These are phyloP conservation scores for Tiliqua scincoides DNA, from an alignment of 2,113 vertebrate species.

Conservation along the genomic window DNA sequence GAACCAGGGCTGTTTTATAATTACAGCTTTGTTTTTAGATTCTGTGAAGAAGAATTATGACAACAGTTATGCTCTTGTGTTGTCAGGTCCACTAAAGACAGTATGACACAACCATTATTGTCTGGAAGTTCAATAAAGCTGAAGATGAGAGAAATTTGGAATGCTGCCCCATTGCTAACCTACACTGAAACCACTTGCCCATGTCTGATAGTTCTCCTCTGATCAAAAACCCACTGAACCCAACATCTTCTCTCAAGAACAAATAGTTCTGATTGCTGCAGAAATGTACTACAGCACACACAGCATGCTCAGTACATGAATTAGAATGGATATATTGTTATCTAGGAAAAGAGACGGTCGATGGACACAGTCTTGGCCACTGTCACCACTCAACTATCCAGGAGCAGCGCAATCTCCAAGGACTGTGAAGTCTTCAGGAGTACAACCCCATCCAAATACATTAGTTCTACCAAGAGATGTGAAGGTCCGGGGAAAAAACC, in stretches of 20 bases:
- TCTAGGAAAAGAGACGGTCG: too few species aligned
- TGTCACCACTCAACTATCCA: too few species aligned
- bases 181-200: background rate
- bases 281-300: background rate
- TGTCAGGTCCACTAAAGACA: background rate
- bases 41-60: background rate
- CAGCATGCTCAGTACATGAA: too few species aligned
- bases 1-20: background rate
- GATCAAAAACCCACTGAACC: background rate
- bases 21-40: background rate
- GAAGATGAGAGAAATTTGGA: background rate
- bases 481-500: too few species aligned
- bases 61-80: background rate
- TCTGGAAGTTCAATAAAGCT: background rate
- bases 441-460: too few species aligned
- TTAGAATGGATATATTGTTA: too few species aligned
- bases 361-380: too few species aligned
- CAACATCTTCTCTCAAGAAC: background rate
- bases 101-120: background rate
- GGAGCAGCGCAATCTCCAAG: too few species aligned
- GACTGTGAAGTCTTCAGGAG: too few species aligned
- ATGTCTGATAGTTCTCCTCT: background rate
- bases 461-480: too few species aligned
- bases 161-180: background rate
- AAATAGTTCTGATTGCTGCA: background rate